Percentiles rank a stretch among this genome's conserved stretches.
Evolutionary conservation across 2,113 vertebrate genomes (phyloP).

Genomic region (Girardinichthys multiradiatus): DNA sequence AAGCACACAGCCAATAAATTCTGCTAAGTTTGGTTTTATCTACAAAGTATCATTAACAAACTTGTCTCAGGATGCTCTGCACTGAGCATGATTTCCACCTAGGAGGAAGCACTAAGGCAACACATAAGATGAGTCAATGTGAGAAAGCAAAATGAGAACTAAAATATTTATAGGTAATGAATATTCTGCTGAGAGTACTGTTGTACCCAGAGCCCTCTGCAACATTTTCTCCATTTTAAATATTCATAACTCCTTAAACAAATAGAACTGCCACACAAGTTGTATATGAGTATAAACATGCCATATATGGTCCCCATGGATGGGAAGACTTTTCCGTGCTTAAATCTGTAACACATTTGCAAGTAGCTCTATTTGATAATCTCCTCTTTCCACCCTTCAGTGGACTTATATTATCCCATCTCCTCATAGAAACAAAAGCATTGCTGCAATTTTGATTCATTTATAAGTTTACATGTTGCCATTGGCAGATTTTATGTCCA

Average conservation of each 20-base stretch:
- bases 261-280: constrained; percentile 52
- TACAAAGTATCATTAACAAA: background rate
- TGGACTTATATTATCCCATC: constrained; percentile 31
- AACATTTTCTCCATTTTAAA: constrained; percentile 72
- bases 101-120: constrained; percentile 5
- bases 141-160: constrained; percentile 62
- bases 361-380: constrained; percentile 47
- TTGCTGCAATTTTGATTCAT: constrained; percentile 55
- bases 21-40: background rate
- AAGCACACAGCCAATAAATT: constrained; percentile 9
- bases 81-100: background rate
- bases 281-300: constrained; percentile 32
- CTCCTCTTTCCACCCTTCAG: constrained; percentile 24
- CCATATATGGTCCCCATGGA: constrained; percentile 9
- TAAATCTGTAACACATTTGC: constrained; percentile 26
- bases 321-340: background rate
- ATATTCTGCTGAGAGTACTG: constrained; percentile 74
- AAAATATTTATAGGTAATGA: constrained; percentile 79
- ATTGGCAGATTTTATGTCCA: constrained; percentile 55
- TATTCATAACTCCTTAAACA: constrained; percentile 74
- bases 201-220: constrained; percentile 57
- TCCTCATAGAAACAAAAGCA: constrained; percentile 38
- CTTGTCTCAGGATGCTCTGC: constrained; percentile 1
- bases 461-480: constrained; percentile 51
- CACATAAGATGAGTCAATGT: constrained; percentile 50